These are phyloP conservation scores for Phyllostomus discolor DNA, from an alignment of 2,113 vertebrate species.

Conservation along the genomic window DNA sequence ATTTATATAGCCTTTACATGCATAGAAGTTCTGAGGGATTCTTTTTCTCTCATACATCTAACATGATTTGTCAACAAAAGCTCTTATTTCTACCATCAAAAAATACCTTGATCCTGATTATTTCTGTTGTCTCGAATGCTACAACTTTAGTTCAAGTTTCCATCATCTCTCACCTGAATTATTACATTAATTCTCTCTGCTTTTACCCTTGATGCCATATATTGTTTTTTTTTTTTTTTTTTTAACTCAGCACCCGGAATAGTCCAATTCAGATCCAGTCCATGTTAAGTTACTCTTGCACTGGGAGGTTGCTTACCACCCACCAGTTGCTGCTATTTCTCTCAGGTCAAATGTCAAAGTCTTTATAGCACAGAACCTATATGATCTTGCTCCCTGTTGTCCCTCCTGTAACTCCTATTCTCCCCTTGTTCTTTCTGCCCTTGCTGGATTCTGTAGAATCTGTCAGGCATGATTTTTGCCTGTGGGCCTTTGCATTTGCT, in stretches of 20 bases:
- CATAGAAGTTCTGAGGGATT: background rate
- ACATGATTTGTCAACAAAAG: background rate
- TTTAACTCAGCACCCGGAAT: background rate
- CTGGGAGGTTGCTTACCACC: background rate
- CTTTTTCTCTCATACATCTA: background rate
- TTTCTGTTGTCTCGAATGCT: background rate
- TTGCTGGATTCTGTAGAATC: background rate
- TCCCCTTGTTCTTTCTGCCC: background rate
- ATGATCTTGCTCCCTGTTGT: background rate
- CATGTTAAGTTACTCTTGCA: background rate
- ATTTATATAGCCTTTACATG: background rate
- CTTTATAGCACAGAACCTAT: background rate
- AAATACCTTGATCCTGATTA: background rate
- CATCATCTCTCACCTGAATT: background rate
- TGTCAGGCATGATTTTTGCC: background rate
- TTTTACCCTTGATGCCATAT: background rate
- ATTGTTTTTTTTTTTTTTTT: background rate
- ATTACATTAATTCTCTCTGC: background rate
- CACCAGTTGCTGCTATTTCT: background rate
- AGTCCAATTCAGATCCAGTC: background rate
- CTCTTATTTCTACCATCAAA: background rate
- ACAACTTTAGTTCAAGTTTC: background rate
- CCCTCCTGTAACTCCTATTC: background rate
- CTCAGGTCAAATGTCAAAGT: background rate
- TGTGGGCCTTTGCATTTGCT: background rate